A percentile compares a stretch with the other conserved stretches of the same genome.
phyloP scores from a whole-genome alignment of 2,888 invertebrate species.

The Nineta flava region DNA sequence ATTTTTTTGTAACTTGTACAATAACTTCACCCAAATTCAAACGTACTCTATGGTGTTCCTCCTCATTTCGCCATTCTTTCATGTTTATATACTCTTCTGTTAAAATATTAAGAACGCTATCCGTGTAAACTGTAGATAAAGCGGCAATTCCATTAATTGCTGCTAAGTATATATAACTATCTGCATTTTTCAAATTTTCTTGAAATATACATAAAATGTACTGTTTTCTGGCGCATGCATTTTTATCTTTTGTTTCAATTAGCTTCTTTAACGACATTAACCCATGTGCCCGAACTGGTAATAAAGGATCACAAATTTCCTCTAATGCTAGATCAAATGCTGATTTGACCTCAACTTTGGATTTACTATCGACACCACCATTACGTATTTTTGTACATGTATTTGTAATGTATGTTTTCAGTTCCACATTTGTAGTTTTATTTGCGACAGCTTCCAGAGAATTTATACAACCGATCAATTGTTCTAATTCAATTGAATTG shows the following conservation, averaged over 20 bases:
- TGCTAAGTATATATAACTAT: slow-evolving; percentile 68
- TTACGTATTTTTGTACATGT: slow-evolving; percentile 13
- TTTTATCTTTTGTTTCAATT: slow-evolving; percentile 45
- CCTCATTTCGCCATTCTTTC: slow-evolving; percentile 21
- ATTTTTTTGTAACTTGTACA: slow-evolving; percentile 48
- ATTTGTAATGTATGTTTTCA: slow-evolving; percentile 17
- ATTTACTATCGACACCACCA: not conserved
- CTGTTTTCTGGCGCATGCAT: slow-evolving; percentile 45
- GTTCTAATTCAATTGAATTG: slow-evolving; percentile 17
- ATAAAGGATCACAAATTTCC: slow-evolving; percentile 49
- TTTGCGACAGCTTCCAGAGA: slow-evolving; percentile 16
- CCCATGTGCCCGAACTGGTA: slow-evolving; percentile 73
- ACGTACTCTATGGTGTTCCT: slow-evolving; percentile 38
- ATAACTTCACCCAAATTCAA: slow-evolving; percentile 71
- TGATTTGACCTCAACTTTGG: slow-evolving; percentile 19
- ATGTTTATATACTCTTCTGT: slow-evolving; percentile 46
- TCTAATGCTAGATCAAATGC: slow-evolving; percentile 44
- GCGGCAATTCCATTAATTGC: slow-evolving; percentile 61
- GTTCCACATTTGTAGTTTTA: slow-evolving; percentile 18
- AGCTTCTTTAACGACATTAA: slow-evolving; percentile 55
- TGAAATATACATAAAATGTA: slow-evolving; percentile 47
- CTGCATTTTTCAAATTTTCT: slow-evolving; percentile 59
- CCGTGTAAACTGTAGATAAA: slow-evolving; percentile 47
- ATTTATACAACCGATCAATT: slow-evolving; percentile 22
- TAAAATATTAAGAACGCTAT: slow-evolving; percentile 48